Evolutionary conservation across 1,140 invertebrate genomes (phyloP).

Genomic region (Eriosoma lanigerum): DNA sequence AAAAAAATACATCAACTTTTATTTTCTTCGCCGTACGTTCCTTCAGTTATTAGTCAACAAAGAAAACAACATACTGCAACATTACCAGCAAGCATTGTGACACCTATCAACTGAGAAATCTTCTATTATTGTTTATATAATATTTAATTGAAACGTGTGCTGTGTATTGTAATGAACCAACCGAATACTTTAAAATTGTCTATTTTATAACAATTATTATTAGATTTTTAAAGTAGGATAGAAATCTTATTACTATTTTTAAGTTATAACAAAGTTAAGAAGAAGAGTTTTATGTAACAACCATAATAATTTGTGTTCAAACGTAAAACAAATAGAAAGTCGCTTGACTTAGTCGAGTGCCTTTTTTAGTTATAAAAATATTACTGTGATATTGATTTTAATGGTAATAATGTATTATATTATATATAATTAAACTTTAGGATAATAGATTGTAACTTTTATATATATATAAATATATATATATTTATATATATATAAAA

Average conservation of each 20-base stretch:
- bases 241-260: constrained; percentile 44
- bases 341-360: constrained; percentile 44
- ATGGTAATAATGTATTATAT: constrained; percentile 50
- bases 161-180: constrained; percentile 52
- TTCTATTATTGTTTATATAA: constrained; percentile 51
- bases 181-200: constrained; percentile 51
- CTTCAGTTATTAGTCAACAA: constrained; percentile 38
- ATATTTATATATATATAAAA: constrained; percentile 1
- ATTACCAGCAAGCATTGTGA: constrained; percentile 51
- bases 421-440: constrained; percentile 27
- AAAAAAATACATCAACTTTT: constrained; percentile 37
- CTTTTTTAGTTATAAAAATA: constrained; percentile 50
- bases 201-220: constrained; percentile 51
- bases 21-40: constrained; percentile 47
- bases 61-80: constrained; percentile 48
- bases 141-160: constrained; percentile 52
- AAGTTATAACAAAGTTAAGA: constrained; percentile 32
- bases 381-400: constrained; percentile 52
- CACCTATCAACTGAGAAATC: constrained; percentile 48
- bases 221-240: constrained; percentile 50
- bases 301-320: constrained; percentile 51
- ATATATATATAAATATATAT: not conserved
- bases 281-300: constrained; percentile 49
- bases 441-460: constrained; percentile 26
- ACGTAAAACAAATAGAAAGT: constrained; percentile 47